Evolutionary conservation across 2,113 vertebrate genomes (phyloP), one percentile per base, ranked within the genome.

Genomic region (Spea multiplicata): DNA sequence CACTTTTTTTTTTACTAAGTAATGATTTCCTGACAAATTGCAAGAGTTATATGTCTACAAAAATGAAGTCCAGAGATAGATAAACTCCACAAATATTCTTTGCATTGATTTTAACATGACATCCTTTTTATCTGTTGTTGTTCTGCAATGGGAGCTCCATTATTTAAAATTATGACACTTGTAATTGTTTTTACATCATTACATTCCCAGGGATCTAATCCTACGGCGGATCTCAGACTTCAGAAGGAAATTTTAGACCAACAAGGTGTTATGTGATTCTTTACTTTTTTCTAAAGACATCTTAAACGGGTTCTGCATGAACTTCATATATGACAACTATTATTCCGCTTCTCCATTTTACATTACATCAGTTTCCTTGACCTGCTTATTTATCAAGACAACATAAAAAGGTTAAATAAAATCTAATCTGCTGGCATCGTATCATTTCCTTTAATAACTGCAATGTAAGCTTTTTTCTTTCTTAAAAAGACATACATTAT

Each of bases 1-100:
- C 74, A 86, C 30, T 30, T 30, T 83, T 83, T 86, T 68, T 84
- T 66, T 84, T 82, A 62, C 47, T 66, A 68, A 75, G 61, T 14
- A 75, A 84, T 84, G 65, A 81, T 85, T 89, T 88, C 82, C 80
- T 74, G 73, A 65, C 64, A 76, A 78, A 87, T 71, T 8, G 78
- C 76, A 14, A n/a, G 49, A 76, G 10, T 75, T 75, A 77, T 77
- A 48, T 61, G 67, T 71, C 75, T 77, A 70, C 53, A 77, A 47
- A 77, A 50, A 77, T 77, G 53, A 77, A 77, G 75, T 48, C 30
- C 75, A n/a, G 67, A 70, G 75, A 68, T 50, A 62, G 66, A 70
- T 77, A 77, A 77, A 77, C 75, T 76, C 52, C 68, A 76, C 67
- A 70, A 77, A 70, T 71, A 71, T 68, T 70, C 66, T 76, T 68